phyloP scores from a whole-genome alignment of 2,888 invertebrate genomes.

The Brachypalpus laphriformis region DNA sequence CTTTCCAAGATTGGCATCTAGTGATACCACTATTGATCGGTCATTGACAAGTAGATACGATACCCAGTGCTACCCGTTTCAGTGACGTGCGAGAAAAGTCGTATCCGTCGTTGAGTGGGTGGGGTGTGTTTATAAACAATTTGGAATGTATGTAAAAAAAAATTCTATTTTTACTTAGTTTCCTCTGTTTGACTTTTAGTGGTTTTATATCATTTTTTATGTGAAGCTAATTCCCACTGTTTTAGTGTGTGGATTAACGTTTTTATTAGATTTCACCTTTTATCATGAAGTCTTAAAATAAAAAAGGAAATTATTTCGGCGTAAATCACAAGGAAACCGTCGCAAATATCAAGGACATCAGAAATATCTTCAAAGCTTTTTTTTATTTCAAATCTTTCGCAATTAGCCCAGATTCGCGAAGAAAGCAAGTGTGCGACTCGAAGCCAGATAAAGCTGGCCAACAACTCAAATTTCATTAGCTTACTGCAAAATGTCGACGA shows the following conservation, averaged over 20 bases:
- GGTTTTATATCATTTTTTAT: conserved; percentile 5
- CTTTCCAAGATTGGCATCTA: neutral
- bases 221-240: neutral
- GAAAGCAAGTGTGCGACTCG: too few species aligned
- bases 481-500: too few species aligned
- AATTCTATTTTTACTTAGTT: conserved; percentile 11
- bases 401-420: too few species aligned
- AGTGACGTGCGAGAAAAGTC: conserved; percentile 1
- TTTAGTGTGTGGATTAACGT: neutral
- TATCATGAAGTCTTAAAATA: neutral
- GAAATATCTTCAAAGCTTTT: too few species aligned
- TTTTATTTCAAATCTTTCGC: too few species aligned
- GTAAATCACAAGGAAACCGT: neutral
- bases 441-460: too few species aligned
- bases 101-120: conserved; percentile 33
- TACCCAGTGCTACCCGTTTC: neutral
- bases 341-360: neutral
- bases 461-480: too few species aligned
- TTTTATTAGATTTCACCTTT: conserved; percentile 2
- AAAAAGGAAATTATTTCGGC: neutral
- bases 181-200: neutral
- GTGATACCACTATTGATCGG: neutral
- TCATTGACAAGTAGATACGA: conserved; percentile 16
- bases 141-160: neutral
- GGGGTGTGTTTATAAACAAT: conserved; percentile 58